phyloP scores from a whole-genome alignment of 2,797 vertebrate species.

The Sternotherus odoratus region DNA sequence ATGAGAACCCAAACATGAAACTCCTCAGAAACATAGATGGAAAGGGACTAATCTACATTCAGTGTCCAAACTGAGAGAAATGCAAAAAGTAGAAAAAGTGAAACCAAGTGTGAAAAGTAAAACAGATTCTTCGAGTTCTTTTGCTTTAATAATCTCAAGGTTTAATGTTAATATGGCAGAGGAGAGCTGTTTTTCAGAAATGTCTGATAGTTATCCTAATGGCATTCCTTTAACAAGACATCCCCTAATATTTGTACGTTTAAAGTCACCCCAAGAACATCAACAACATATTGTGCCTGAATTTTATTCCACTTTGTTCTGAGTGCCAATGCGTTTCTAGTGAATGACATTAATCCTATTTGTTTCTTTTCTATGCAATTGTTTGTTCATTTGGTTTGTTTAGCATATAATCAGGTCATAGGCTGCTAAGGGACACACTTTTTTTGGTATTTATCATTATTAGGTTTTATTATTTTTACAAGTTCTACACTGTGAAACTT shows the following conservation, averaged over 20 bases:
- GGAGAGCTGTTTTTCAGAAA: neutral
- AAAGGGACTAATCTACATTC: neutral
- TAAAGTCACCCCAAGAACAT: neutral
- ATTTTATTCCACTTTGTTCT: constrained; percentile 33
- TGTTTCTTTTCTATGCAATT: constrained; percentile 27
- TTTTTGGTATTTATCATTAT: constrained; percentile 59
- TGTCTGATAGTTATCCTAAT: neutral
- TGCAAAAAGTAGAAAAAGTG: neutral
- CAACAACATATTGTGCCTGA: neutral
- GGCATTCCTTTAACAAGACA: neutral
- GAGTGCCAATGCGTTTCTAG: constrained; percentile 27
- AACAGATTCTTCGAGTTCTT: neutral
- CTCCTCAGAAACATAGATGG: neutral
- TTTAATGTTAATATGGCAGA: neutral
- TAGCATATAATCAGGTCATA: constrained; percentile 46
- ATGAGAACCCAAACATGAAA: neutral
- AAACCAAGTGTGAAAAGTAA: neutral
- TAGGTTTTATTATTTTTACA: constrained; percentile 70
- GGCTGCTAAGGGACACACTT: neutral
- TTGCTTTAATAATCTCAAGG: neutral
- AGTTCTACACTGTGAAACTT: constrained; percentile 57
- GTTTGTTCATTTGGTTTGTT: constrained; percentile 33
- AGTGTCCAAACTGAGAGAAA: neutral
- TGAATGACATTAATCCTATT: constrained; percentile 27
- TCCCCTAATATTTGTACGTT: neutral